phyloP scores from a whole-genome alignment of 2,888 invertebrate species.

The Bhutanitis thaidina region DNA sequence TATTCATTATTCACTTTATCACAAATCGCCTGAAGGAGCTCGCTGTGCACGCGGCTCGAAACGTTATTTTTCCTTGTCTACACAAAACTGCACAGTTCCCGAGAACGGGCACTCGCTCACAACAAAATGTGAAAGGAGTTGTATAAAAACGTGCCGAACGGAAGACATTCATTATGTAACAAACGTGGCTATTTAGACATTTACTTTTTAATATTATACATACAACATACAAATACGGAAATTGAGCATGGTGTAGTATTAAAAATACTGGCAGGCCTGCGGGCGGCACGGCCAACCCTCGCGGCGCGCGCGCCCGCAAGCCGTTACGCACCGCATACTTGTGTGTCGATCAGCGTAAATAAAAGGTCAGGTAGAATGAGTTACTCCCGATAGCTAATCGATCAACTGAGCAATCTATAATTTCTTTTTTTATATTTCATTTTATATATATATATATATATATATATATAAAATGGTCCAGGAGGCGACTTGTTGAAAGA shows the following conservation, averaged over 20 bases:
- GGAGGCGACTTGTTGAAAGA: slow-evolving; percentile 6
- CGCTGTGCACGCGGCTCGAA: slow-evolving; percentile 72
- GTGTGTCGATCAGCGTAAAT: neutral
- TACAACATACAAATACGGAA: slow-evolving; percentile 73
- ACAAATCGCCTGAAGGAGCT: slow-evolving; percentile 70
- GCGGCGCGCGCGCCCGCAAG: slow-evolving; percentile 23
- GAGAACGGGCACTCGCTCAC: slow-evolving; percentile 43
- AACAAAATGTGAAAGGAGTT: slow-evolving; percentile 67
- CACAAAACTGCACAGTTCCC: slow-evolving; percentile 38
- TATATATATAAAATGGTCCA: slow-evolving; percentile 20
- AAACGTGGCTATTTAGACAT: slow-evolving; percentile 87
- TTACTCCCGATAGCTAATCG: slow-evolving; percentile 5
- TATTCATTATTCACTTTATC: slow-evolving; percentile 58
- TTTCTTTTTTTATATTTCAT: too few species aligned
- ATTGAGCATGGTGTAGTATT: slow-evolving; percentile 72
- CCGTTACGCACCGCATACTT: slow-evolving; percentile 13
- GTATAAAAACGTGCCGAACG: slow-evolving; percentile 76
- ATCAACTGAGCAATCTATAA: slow-evolving; percentile 13
- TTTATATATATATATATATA: too few species aligned
- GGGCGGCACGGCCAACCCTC: slow-evolving; percentile 22
- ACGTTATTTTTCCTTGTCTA: slow-evolving; percentile 25
- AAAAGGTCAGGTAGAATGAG: neutral
- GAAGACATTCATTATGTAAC: slow-evolving; percentile 89
- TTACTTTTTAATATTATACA: slow-evolving; percentile 65
- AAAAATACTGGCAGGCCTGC: slow-evolving; percentile 57